Conservation (phyloP, 1,140 invertebrate genomes). For the Berghia stephanieae region DNA sequence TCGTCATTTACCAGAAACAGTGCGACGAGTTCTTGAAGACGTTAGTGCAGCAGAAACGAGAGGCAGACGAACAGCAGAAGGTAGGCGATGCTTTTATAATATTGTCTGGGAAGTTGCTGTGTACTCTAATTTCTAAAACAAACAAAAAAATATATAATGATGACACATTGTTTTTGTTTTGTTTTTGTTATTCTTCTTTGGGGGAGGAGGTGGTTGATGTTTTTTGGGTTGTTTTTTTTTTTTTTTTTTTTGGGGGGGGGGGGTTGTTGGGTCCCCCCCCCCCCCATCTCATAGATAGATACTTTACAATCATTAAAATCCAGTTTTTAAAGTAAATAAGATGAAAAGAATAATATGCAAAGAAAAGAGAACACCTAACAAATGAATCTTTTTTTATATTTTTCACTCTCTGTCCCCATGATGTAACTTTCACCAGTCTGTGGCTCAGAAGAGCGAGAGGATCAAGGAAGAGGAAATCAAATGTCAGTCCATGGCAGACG, state of each 20-base stretch:
- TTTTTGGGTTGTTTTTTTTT: no score
- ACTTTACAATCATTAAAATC: no score
- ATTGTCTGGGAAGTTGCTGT: neutral
- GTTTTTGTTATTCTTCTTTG: neutral
- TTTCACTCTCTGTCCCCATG: no score
- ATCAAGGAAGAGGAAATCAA: constrained; percentile 82
- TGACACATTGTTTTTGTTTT: neutral
- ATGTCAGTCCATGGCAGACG: constrained; percentile 80
- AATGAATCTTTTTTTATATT: neutral
- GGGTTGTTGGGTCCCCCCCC: no score
- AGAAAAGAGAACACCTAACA: neutral
- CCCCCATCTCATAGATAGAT: no score
- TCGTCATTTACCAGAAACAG: constrained; percentile 75
- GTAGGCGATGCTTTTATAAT: constrained; percentile 39
- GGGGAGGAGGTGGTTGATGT: neutral
- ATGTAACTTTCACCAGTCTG: constrained; percentile 62
- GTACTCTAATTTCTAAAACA: no score
- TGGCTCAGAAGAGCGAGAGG: constrained; percentile 68
- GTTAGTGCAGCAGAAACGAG: constrained; percentile 79
- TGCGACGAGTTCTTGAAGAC: constrained; percentile 81
- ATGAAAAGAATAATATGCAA: neutral
- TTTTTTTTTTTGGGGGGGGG: no score
- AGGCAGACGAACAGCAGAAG: constrained; percentile 80
- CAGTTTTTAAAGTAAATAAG: neutral
- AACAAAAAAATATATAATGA: no score